Conservation (phyloP, 2,113 vertebrate species). For the Hemichromis elongatus region DNA sequence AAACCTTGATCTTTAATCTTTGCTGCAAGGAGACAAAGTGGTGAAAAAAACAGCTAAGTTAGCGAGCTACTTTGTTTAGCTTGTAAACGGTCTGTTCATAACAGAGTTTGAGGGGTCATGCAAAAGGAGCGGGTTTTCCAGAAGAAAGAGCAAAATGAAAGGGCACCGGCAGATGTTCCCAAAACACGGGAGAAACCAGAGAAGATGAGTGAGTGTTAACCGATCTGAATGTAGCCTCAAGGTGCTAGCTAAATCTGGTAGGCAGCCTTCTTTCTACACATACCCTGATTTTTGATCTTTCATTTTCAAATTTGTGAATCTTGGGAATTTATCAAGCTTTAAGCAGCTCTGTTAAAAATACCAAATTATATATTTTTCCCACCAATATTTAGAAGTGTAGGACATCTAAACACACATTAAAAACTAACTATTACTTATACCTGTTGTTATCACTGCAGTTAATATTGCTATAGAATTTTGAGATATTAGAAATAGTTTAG, state of each 20-base stretch:
- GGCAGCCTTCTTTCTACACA: not conserved
- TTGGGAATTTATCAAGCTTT: not conserved
- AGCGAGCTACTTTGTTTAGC: not conserved
- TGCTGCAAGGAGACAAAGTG: not conserved
- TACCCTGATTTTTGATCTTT: not conserved
- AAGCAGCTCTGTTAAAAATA: not conserved
- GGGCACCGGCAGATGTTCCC: not conserved
- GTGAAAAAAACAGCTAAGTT: not conserved
- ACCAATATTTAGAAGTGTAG: not conserved
- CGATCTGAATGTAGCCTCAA: not conserved
- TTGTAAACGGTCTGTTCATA: not conserved
- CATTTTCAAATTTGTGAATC: not conserved
- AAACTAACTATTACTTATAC: not conserved
- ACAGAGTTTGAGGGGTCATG: not conserved
- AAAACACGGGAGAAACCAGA: not conserved
- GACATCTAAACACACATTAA: not conserved
- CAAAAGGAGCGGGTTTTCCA: not conserved
- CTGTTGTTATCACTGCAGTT: not conserved
- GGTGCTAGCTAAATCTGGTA: not conserved
- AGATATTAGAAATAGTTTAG: not conserved
- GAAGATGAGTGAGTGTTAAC: not conserved
- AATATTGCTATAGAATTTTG: not conserved
- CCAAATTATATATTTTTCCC: rapidly evolving
- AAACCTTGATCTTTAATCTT: not conserved
- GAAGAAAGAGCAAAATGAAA: not conserved